Percentiles rank a stretch among this genome's conserved stretches.
phyloP scores from a whole-genome alignment of 2,888 invertebrate species.

The Ornithoptera priamus region DNA sequence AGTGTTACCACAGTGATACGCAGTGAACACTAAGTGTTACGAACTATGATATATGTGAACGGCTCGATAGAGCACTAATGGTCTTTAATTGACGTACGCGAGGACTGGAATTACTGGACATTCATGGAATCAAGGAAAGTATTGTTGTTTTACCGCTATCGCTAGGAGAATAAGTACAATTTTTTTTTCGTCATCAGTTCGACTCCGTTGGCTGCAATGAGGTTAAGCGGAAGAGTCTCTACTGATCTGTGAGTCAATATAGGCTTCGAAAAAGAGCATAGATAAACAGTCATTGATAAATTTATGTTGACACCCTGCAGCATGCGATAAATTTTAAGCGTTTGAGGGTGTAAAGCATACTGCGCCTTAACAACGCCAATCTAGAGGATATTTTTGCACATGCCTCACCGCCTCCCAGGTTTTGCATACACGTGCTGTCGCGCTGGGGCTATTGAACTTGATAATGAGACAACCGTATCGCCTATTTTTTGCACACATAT shows the following conservation, averaged over 20 bases:
- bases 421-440: constrained; percentile 79
- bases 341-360: constrained; percentile 50
- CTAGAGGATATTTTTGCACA: constrained; percentile 66
- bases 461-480: constrained; percentile 74
- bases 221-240: constrained; percentile 41
- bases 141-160: constrained; percentile 47
- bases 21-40: constrained; percentile 69
- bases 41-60: constrained; percentile 74
- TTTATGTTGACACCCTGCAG: constrained; percentile 66
- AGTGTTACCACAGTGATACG: constrained; percentile 65
- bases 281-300: constrained; percentile 67
- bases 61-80: constrained; percentile 65
- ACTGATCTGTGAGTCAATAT: constrained; percentile 57
- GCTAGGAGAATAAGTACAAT: not conserved
- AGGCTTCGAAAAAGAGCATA: constrained; percentile 47
- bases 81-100: constrained; percentile 61
- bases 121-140: constrained; percentile 77
- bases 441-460: constrained; percentile 78
- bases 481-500: constrained; percentile 58
- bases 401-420: constrained; percentile 49
- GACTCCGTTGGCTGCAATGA: constrained; percentile 10
- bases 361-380: constrained; percentile 63
- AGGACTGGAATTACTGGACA: constrained; percentile 67
- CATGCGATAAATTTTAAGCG: constrained; percentile 67
- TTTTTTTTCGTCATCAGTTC: not conserved